These are phyloP conservation scores for Agriopis marginaria DNA, from an alignment of 2,888 invertebrate genomes.

Conservation along the genomic window DNA sequence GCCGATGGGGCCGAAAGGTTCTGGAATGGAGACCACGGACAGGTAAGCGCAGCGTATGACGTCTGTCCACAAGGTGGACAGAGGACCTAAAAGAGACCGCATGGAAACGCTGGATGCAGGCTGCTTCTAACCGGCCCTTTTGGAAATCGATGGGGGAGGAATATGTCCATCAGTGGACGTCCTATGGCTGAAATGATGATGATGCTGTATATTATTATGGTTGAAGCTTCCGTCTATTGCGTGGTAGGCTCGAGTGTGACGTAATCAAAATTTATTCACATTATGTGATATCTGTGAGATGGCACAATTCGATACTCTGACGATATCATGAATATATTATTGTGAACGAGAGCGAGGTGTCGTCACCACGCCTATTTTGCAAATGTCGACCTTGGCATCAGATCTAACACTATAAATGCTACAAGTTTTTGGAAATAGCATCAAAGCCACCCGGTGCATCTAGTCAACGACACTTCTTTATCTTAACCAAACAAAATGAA, in stretches of 20 bases:
- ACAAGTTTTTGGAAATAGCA: constrained; percentile 32
- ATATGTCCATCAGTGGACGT: too few species aligned
- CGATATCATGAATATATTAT: constrained; percentile 32
- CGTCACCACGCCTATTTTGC: constrained; percentile 47
- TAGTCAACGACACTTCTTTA: constrained; percentile 30
- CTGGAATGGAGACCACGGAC: too few species aligned
- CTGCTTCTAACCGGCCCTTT: too few species aligned
- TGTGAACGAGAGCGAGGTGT: constrained; percentile 38
- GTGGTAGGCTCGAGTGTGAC: constrained; percentile 7
- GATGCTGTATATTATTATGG: neutral
- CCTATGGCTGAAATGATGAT: too few species aligned
- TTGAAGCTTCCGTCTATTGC: neutral
- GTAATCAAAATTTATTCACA: constrained; percentile 2
- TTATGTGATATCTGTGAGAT: constrained; percentile 22
- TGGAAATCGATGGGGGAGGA: too few species aligned
- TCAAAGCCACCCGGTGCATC: constrained; percentile 39
- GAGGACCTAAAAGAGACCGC: too few species aligned
- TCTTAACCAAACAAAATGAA: constrained; percentile 51
- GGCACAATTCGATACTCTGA: constrained; percentile 34
- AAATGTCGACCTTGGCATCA: constrained; percentile 46
- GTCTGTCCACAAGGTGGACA: too few species aligned
- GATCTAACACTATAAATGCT: constrained; percentile 46
- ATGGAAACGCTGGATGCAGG: too few species aligned
- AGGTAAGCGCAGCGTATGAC: too few species aligned
- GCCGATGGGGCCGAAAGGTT: too few species aligned